These are phyloP conservation scores for Notothenia coriiceps DNA, from an alignment of 2,113 vertebrate genomes.

Conservation along the genomic window DNA sequence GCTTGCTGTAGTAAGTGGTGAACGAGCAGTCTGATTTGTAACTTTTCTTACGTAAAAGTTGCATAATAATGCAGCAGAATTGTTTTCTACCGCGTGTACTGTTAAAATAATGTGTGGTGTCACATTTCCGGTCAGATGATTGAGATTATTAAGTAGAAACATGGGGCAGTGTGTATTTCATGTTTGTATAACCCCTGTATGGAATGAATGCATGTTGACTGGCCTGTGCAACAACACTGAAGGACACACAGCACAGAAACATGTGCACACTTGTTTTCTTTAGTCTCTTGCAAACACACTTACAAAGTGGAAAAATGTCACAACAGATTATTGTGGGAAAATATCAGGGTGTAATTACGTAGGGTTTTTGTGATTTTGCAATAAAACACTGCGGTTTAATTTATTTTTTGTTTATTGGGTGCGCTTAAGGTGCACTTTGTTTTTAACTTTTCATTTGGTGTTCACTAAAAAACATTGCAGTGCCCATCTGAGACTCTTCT, in stretches of 20 bases:
- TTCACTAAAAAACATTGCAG: background rate
- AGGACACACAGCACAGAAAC: background rate
- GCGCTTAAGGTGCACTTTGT: background rate
- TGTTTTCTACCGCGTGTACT: too few species aligned
- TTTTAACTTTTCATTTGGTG: background rate
- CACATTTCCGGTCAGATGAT: background rate
- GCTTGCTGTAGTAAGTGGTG: background rate
- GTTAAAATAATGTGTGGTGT: too few species aligned
- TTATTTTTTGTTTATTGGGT: background rate
- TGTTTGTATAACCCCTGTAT: background rate
- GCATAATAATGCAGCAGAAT: background rate
- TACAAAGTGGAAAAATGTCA: background rate
- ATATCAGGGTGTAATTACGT: background rate
- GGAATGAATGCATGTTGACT: background rate
- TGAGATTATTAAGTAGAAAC: background rate
- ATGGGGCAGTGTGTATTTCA: background rate
- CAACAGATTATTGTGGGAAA: background rate
- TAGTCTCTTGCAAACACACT: background rate
- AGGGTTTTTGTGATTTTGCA: background rate
- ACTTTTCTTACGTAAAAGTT: background rate
- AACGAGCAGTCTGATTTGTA: background rate
- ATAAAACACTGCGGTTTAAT: background rate
- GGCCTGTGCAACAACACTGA: background rate
- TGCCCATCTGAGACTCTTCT: background rate
- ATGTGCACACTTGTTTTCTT: background rate